Conservation (phyloP, 1,140 invertebrate genomes). For the Heliconius eleuchia region DNA sequence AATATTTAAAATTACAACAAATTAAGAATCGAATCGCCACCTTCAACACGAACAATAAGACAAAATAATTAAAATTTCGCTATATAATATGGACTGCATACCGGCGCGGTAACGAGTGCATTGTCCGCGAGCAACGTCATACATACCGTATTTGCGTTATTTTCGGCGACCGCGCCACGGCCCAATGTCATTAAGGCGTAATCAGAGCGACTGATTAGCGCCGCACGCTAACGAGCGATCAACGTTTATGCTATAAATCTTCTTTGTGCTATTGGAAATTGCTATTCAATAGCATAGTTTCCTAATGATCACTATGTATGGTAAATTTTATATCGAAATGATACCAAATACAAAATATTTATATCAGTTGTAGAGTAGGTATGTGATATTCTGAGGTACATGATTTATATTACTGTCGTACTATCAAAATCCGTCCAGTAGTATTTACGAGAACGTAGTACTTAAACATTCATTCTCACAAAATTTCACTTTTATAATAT, state of each 20-base stretch:
- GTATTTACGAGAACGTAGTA: too few species aligned
- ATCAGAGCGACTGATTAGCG: conserved; percentile 69
- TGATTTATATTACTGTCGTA: too few species aligned
- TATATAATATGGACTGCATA: neutral
- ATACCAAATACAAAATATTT: too few species aligned
- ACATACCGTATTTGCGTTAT: conserved; percentile 54
- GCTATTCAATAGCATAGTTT: neutral
- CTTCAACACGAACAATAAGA: neutral
- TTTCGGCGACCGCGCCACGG: conserved; percentile 43
- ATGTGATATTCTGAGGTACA: too few species aligned
- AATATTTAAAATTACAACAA: neutral
- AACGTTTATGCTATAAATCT: conserved; percentile 18
- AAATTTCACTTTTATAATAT: too few species aligned
- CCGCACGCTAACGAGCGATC: conserved; percentile 54
- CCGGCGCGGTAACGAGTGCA: conserved; percentile 26
- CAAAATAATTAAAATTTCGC: neutral
- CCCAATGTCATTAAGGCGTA: conserved; percentile 65
- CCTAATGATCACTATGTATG: neutral
- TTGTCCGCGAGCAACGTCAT: conserved; percentile 22
- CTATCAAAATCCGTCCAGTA: too few species aligned
- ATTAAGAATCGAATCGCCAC: neutral
- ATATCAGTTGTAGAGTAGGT: too few species aligned
- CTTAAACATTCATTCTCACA: too few species aligned
- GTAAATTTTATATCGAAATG: too few species aligned
- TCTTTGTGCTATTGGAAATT: conserved; percentile 17